Evolutionary conservation across 2,888 invertebrate genomes (phyloP).

Genomic region (Agriopis leucophaearia): DNA sequence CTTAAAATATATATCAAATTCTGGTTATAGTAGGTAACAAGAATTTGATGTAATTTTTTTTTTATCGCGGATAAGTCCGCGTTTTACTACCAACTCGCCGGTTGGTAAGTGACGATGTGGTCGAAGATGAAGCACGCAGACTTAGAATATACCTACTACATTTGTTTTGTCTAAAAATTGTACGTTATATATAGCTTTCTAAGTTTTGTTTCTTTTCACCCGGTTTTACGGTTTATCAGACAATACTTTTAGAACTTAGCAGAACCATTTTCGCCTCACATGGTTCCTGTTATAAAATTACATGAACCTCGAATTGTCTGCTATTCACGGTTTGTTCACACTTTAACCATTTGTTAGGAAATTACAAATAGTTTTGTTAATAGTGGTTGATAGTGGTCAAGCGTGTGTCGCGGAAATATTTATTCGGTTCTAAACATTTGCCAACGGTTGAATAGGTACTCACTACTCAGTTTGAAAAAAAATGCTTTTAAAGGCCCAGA

Average conservation of each 20-base stretch:
- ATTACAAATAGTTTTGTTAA: slow-evolving; percentile 44
- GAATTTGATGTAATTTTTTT: too few species aligned
- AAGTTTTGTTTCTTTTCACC: too few species aligned
- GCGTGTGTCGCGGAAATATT: slow-evolving; percentile 25
- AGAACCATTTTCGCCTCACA: not conserved
- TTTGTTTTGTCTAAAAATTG: too few species aligned
- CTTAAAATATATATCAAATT: too few species aligned
- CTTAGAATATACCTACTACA: too few species aligned
- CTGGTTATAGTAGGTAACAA: too few species aligned
- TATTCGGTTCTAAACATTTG: slow-evolving; percentile 23
- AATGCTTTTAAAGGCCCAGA: not conserved
- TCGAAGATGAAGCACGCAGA: too few species aligned
- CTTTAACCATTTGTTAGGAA: slow-evolving; percentile 45
- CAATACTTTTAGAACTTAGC: not conserved
- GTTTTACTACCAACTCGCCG: too few species aligned
- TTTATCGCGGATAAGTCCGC: too few species aligned
- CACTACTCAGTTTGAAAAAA: not conserved
- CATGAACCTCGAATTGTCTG: slow-evolving; percentile 39
- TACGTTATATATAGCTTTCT: too few species aligned
- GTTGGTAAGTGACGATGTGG: too few species aligned
- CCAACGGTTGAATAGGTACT: not conserved
- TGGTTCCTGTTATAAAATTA: slow-evolving; percentile 22
- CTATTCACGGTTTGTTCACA: slow-evolving; percentile 50
- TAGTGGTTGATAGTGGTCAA: slow-evolving; percentile 35
- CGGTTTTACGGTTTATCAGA: too few species aligned